A percentile compares a stretch with the other conserved stretches of the same genome.
These are phyloP conservation scores for Drosophila melanica DNA, from an alignment of 1,140 invertebrate species.

Conservation along the genomic window DNA sequence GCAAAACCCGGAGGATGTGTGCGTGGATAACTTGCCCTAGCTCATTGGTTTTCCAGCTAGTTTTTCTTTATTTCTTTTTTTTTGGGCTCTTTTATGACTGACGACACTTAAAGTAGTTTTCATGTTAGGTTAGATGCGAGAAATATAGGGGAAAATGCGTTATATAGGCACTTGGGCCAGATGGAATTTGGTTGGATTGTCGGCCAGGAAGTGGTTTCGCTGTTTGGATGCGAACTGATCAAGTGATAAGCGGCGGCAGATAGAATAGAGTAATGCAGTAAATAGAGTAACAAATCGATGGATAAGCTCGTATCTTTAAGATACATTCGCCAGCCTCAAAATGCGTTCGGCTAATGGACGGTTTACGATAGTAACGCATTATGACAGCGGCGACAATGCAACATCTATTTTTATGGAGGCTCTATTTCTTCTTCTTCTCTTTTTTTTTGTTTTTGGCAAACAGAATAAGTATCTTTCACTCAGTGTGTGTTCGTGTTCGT, in stretches of 20 bases:
- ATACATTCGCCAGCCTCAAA: constrained; percentile 34
- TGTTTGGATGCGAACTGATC: constrained; percentile 21
- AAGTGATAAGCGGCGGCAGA: constrained; percentile 27
- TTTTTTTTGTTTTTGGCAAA: neutral
- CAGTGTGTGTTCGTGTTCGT: constrained; percentile 15
- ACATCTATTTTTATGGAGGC: constrained; percentile 68
- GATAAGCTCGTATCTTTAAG: constrained; percentile 26
- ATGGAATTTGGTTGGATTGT: neutral
- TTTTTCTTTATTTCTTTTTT: too few species aligned
- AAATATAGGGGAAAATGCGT: constrained; percentile 40
- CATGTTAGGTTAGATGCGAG: constrained; percentile 43
- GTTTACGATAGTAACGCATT: constrained; percentile 73
- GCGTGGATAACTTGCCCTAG: constrained; percentile 2
- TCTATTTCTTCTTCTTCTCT: too few species aligned
- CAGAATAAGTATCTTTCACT: constrained; percentile 25
- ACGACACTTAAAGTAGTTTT: constrained; percentile 67
- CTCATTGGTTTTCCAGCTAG: constrained; percentile 11
- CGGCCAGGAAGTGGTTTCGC: constrained; percentile 8
- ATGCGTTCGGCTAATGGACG: constrained; percentile 62
- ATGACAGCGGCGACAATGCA: constrained; percentile 36
- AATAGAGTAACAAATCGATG: neutral
- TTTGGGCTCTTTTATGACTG: constrained; percentile 30
- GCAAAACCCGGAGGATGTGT: constrained; percentile 19
- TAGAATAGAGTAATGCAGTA: neutral
- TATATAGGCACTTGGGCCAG: constrained; percentile 16